Base-by-base conservation (phyloP, 1,140 invertebrate species). In the Rhyzopertha dominica region DNA sequence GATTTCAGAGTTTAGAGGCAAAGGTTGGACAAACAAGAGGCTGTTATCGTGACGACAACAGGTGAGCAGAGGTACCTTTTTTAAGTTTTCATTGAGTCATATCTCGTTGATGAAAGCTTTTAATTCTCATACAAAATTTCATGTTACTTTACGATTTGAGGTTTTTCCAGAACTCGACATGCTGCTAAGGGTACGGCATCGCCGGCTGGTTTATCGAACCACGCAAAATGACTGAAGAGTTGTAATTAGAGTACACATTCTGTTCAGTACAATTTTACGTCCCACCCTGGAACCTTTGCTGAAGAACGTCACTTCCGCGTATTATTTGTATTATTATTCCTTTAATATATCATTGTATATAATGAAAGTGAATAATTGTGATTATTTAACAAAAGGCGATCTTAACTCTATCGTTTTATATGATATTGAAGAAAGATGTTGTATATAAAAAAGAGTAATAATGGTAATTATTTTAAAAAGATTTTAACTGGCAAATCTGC, bases 1-100 rank as follows among this genome's bases (percentile, higher is more conserved):
- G 9, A 35, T 43, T 49, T 12, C 41, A 54, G 53, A 50, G 43
- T 28, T 47, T 54, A 34, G 53, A 54, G 35, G 41, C 53, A 16
- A 48, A 52, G 31, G 25, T 54, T 42, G 49, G 39, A 30, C 49
- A 32, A 14, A 43, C 36, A 30, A 43, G 49, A 10, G 43, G 41
- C 22, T 44, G 50, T 28, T 46, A 44, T 26, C 36, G 42, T n/a
- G 40, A 50, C 31, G 41, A 36, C 17, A 29, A 46, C 10, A 35
- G 35, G 23, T 18, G 7, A 12, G 25, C 19, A 10, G 29, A 29
- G 4, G 5, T 24, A 4, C n/a, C n/a, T n/a, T n/a, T 39, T 20
- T 19, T 45, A 34, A 20, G 24, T 4, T 13, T 17, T 20, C 7
- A 8, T 19, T 22, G 22, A 17, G 22, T n/a, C 9, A 9, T 18